Evolutionary conservation across 2,797 vertebrate species (phyloP).

Genomic region (Morus bassanus): DNA sequence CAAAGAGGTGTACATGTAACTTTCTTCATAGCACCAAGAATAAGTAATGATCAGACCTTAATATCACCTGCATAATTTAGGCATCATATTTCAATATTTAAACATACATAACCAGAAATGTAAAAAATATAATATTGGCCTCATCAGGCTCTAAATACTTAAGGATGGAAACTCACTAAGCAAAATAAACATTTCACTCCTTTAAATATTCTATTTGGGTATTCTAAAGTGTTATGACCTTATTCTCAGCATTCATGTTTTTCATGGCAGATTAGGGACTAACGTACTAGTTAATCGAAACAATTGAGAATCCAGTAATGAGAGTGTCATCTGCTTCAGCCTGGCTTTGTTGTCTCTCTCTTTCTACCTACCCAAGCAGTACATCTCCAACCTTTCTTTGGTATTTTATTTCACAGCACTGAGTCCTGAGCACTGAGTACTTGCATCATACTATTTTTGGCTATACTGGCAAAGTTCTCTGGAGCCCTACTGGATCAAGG

Average conservation of each 20-base stretch:
- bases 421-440: neutral
- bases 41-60: neutral
- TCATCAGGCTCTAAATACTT: neutral
- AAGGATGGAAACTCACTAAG: neutral
- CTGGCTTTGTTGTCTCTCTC: neutral
- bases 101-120: neutral
- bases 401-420: neutral
- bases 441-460: neutral
- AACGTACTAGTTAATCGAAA: neutral
- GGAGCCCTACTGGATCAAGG: neutral
- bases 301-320: neutral
- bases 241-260: neutral
- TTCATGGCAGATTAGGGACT: neutral
- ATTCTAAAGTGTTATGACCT: neutral
- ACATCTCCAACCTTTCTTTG: accelerated
- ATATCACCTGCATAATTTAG: neutral
- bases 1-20: accelerated
- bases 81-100: neutral
- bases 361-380: neutral
- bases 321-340: neutral
- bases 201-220: neutral
- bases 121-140: neutral
- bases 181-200: neutral
- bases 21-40: neutral
- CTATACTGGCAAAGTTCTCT: neutral